A percentile compares a stretch with the other conserved stretches of the same genome.
These are phyloP conservation scores for Turritopsis dohrnii DNA, from an alignment of 30 jellyfish, hydroid and myxozoan genomes.

Conservation along the genomic window DNA sequence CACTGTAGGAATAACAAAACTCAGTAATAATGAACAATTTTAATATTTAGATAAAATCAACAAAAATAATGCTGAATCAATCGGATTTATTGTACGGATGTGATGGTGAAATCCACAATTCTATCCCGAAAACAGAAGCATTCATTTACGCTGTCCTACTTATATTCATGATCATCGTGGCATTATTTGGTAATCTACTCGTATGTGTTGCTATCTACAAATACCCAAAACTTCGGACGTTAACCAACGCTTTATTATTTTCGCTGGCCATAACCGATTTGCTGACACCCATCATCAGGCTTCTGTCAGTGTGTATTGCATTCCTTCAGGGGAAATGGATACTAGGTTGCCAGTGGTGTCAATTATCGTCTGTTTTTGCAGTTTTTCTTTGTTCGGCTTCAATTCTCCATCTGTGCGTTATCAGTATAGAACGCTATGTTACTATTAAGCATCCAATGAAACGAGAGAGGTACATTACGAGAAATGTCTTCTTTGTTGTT, in stretches of 20 bases:
- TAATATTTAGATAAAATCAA: no score
- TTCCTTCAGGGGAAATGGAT: conserved; percentile 58
- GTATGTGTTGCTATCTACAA: conserved; percentile 63
- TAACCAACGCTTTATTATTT: conserved; percentile 57
- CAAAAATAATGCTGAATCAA: background rate
- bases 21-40: no score
- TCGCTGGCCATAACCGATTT: conserved; percentile 76
- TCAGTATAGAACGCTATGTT: conserved; percentile 68
- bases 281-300: conserved; percentile 65
- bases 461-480: conserved; percentile 35
- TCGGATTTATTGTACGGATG: conserved; percentile 56
- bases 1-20: no score
- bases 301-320: conserved; percentile 49
- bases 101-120: conserved; percentile 57
- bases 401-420: conserved; percentile 66
- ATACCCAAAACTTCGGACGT: conserved; percentile 46
- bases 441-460: conserved; percentile 67
- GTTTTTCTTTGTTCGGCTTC: conserved; percentile 70
- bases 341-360: conserved; percentile 87
- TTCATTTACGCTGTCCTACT: conserved; percentile 33
- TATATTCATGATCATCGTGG: conserved; percentile 33
- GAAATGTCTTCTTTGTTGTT: conserved; percentile 30
- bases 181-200: conserved; percentile 62
- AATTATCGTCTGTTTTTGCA: conserved; percentile 65
- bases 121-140: conserved; percentile 37